Evolutionary conservation across 2,113 vertebrate genomes (phyloP).

Genomic region (Thunnus maccoyii): DNA sequence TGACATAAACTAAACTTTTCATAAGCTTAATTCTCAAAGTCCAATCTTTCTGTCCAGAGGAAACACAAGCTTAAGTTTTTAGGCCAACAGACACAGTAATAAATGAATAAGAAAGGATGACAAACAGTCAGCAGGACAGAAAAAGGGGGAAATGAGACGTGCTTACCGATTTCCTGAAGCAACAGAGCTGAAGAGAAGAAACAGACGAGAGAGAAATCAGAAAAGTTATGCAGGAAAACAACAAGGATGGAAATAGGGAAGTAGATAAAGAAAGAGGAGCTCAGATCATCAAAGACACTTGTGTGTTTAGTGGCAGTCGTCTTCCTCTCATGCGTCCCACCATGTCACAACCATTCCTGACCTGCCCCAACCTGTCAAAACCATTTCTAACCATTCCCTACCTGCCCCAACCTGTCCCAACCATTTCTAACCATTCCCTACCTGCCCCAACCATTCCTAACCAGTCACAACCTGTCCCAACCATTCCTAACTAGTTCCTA

Average conservation of each 20-base stretch:
- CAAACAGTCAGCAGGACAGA: background rate
- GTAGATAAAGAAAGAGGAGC: conserved; percentile 58
- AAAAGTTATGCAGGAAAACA: conserved; percentile 61
- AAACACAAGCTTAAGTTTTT: background rate
- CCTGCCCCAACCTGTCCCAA: background rate
- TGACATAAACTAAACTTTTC: too few species aligned
- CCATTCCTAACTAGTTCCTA: too few species aligned
- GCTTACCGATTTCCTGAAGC: conserved; percentile 79
- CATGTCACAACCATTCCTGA: background rate
- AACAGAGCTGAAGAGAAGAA: conserved; percentile 69
- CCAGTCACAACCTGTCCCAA: too few species aligned
- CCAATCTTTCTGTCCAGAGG: background rate
- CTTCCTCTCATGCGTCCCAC: too few species aligned
- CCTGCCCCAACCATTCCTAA: too few species aligned
- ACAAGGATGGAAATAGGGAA: conserved; percentile 67
- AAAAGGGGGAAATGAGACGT: background rate
- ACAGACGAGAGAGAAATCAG: conserved; percentile 25
- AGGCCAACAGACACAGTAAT: too few species aligned
- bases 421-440: too few species aligned
- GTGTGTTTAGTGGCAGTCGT: too few species aligned
- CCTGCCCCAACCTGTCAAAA: background rate
- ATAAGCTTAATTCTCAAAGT: too few species aligned
- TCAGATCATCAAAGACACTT: background rate
- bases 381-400: background rate
- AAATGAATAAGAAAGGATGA: background rate